Conservation (phyloP, 2,113 vertebrate genomes). For the Caranx ignobilis region DNA sequence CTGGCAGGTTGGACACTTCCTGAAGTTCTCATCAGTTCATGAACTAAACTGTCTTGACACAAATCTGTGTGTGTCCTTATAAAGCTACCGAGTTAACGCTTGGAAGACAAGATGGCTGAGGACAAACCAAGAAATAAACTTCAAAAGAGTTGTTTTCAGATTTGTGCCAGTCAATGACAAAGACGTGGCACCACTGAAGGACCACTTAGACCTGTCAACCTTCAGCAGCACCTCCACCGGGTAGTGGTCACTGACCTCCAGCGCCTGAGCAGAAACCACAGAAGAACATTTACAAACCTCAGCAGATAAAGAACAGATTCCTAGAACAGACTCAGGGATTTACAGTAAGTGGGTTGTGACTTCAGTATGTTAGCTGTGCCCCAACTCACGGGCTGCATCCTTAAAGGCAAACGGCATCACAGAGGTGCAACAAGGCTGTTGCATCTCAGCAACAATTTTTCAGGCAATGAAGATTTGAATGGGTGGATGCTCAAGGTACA, state of each 20-base stretch:
- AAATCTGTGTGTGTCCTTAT: background rate
- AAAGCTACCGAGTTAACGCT: background rate
- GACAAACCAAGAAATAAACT: background rate
- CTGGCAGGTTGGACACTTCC: background rate
- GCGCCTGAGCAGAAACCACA: conserved; percentile 78
- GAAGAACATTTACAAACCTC: background rate
- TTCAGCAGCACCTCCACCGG: conserved; percentile 87
- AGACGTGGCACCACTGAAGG: background rate
- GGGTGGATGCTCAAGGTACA: too few species aligned
- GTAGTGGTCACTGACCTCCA: conserved; percentile 90
- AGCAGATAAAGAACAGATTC: background rate
- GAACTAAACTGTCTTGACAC: background rate
- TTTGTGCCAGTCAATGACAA: background rate
- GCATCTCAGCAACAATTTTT: too few species aligned
- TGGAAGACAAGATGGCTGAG: conserved; percentile 17
- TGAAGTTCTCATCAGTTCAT: background rate
- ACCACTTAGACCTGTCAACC: background rate
- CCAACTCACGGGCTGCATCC: too few species aligned
- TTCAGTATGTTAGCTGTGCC: background rate
- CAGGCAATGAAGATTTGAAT: too few species aligned
- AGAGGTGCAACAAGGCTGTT: too few species aligned
- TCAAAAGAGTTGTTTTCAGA: background rate
- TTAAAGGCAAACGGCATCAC: too few species aligned
- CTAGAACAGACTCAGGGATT: background rate
- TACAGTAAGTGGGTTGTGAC: background rate